Conservation (phyloP, 2,797 vertebrate species). For the Chiropotes sagulatus region DNA sequence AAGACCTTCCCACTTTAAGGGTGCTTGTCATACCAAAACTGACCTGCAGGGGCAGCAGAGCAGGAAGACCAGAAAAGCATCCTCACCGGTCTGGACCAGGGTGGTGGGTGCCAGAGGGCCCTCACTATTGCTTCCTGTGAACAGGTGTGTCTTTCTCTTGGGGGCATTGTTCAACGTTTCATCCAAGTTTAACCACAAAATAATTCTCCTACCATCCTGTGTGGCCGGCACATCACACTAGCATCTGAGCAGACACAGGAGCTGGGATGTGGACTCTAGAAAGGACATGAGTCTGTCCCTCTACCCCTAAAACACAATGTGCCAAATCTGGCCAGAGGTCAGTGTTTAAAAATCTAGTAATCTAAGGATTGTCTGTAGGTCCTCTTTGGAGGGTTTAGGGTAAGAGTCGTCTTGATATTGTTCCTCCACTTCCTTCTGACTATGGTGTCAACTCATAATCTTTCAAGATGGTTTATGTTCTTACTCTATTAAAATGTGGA, state of each 20-base stretch:
- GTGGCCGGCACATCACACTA: background rate
- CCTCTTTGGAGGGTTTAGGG: background rate
- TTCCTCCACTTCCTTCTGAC: background rate
- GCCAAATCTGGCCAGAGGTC: background rate
- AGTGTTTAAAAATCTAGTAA: background rate
- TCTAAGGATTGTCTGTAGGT: background rate
- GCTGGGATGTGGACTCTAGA: background rate
- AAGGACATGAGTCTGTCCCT: background rate
- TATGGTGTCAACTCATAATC: background rate
- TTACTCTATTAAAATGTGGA: background rate
- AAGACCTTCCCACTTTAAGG: background rate
- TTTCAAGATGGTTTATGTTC: background rate
- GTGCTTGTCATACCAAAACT: background rate
- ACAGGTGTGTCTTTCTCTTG: background rate
- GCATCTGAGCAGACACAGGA: background rate
- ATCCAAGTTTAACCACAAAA: background rate
- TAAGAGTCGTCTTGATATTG: background rate
- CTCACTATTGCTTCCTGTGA: background rate
- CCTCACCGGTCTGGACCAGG: fast-evolving
- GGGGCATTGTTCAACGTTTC: background rate
- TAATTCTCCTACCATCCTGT: background rate
- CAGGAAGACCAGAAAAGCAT: background rate
- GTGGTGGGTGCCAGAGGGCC: too few species aligned
- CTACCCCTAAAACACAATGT: background rate
- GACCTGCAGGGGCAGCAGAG: background rate